Percentiles rank a stretch among this genome's conserved stretches.
Conservation (phyloP, 2,797 vertebrate species). For the Prionace glauca region DNA sequence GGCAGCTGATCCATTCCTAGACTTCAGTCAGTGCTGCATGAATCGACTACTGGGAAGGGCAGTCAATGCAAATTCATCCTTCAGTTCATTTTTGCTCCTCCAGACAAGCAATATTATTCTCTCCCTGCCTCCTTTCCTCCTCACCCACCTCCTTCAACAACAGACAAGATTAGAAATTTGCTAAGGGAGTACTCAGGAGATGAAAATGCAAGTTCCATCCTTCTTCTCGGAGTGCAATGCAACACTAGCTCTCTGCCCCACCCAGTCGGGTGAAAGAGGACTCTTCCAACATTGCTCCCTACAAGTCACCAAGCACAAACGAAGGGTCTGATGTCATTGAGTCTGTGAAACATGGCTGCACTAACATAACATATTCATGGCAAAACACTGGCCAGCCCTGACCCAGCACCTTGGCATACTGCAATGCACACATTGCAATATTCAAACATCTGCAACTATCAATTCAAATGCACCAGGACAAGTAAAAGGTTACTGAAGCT, state of each 20-base stretch:
- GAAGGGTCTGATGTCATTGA: neutral
- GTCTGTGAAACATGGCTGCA: neutral
- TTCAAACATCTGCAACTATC: neutral
- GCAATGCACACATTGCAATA: too few species aligned
- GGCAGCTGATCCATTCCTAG: neutral
- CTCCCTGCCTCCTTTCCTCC: too few species aligned
- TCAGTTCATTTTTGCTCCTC: neutral
- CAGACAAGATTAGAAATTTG: neutral
- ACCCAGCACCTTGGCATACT: neutral
- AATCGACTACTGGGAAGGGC: neutral
- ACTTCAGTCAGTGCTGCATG: neutral
- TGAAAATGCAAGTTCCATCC: neutral
- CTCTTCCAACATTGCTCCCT: neutral
- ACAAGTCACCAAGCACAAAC: neutral
- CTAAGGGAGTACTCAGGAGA: neutral
- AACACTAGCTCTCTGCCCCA: conserved; percentile 6
- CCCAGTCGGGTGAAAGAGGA: neutral
- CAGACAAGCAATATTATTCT: neutral
- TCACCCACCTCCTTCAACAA: neutral
- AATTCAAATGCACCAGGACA: neutral
- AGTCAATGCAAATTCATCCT: neutral
- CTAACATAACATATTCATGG: neutral
- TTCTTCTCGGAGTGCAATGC: neutral
- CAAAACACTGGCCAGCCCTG: neutral
- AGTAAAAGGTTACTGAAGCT: neutral